A percentile compares a stretch with the other conserved stretches of the same genome.
Evolutionary conservation across 2,113 vertebrate species (phyloP).

Genomic region (Ophiodon elongatus): DNA sequence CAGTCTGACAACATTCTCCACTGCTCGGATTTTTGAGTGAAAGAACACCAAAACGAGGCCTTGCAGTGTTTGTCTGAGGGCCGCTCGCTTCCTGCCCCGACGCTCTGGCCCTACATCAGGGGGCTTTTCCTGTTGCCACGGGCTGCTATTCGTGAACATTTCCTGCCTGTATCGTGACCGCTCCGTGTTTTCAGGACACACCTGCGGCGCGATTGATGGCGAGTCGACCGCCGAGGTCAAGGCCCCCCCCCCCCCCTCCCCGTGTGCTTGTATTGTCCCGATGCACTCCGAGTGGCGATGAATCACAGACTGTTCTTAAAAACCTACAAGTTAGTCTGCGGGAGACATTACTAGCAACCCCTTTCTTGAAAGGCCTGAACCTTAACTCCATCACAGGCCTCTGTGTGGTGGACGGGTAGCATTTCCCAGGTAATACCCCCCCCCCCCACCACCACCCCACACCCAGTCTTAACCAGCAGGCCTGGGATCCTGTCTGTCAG

Average conservation of each 20-base stretch:
- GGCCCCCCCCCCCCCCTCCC: constrained; percentile 35
- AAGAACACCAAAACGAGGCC: constrained; percentile 6
- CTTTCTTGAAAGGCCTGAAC: background rate
- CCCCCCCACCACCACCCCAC: too few species aligned
- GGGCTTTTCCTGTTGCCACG: constrained; percentile 68
- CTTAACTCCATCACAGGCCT: background rate
- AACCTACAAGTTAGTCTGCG: constrained; percentile 9
- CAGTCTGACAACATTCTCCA: background rate
- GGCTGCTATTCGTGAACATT: constrained; percentile 71
- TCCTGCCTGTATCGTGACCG: constrained; percentile 65
- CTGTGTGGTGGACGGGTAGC: constrained; percentile 7
- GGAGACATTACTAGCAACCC: constrained; percentile 1
- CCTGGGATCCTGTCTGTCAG: constrained; percentile 63
- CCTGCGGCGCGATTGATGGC: constrained; percentile 68
- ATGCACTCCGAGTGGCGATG: constrained; percentile 25
- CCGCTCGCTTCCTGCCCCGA: constrained; percentile 65
- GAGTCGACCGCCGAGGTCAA: constrained; percentile 57
- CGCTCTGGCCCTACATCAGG: constrained; percentile 16
- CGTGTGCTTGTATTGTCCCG: constrained; percentile 41
- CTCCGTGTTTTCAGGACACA: constrained; percentile 75
- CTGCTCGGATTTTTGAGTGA: constrained; percentile 1
- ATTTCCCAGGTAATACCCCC: constrained; percentile 43
- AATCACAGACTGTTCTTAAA: constrained; percentile 44
- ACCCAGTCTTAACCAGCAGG: constrained; percentile 4
- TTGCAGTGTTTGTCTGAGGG: constrained; percentile 43